Percentiles rank a stretch among this genome's conserved stretches.
Conservation (phyloP, 2,888 invertebrate species). For the Cotesia congregata region DNA sequence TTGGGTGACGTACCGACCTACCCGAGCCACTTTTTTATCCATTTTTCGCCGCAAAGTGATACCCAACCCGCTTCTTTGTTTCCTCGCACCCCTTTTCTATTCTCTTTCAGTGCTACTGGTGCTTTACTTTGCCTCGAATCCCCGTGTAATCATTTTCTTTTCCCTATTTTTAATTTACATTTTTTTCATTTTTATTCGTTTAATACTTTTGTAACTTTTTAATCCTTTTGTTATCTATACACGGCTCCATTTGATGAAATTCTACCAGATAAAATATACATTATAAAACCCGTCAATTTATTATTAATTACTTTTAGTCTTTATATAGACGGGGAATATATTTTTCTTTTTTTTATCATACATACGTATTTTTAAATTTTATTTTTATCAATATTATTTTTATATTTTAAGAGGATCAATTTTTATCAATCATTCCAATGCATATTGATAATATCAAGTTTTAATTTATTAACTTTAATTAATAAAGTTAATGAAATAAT, state of each 20-base stretch:
- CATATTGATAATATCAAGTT: too few relatives aligned
- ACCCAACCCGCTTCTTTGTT: slow-evolving; percentile 38
- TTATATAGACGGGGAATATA: not conserved
- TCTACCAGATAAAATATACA: not conserved
- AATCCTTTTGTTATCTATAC: not conserved
- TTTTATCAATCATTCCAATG: too few relatives aligned
- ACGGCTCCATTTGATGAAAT: not conserved
- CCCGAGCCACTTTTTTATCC: slow-evolving; percentile 32
- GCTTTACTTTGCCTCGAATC: not conserved
- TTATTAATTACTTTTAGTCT: slow-evolving; percentile 14
- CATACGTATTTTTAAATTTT: not conserved
- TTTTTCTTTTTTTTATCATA: not conserved
- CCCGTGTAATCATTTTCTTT: slow-evolving; percentile 5
- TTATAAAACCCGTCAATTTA: not conserved
- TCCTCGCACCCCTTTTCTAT: slow-evolving; percentile 23
- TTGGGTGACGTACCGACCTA: slow-evolving; percentile 24
- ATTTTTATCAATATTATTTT: too few relatives aligned
- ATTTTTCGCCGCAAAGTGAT: slow-evolving; percentile 48
- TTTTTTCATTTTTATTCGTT: not conserved
- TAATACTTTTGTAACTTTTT: slow-evolving; percentile 11
- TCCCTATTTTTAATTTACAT: not conserved
- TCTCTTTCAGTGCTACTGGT: not conserved
- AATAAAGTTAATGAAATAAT: too few relatives aligned
- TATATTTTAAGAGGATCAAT: too few relatives aligned
- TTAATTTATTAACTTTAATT: too few relatives aligned